phyloP scores from a whole-genome alignment of 2,113 vertebrate species.

The Crotalus horridus region DNA sequence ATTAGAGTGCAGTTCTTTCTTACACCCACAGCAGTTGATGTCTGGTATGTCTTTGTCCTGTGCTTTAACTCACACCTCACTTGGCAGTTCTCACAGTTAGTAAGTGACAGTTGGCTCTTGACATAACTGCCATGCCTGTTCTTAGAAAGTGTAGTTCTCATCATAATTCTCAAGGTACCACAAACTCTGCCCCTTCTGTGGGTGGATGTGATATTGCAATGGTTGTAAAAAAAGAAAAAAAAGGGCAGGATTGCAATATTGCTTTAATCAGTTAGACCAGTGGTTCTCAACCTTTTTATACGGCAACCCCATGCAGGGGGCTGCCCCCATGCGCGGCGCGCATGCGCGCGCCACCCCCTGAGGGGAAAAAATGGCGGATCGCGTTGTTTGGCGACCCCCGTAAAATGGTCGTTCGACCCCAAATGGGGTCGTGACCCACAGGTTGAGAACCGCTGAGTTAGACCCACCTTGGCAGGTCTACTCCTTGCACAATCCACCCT shows the following conservation, averaged over 20 bases:
- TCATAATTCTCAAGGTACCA: neutral
- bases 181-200: neutral
- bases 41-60: neutral
- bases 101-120: neutral
- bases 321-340: too few species aligned
- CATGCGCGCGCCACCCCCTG: too few species aligned
- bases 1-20: neutral
- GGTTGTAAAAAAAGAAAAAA: neutral
- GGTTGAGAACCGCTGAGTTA: neutral
- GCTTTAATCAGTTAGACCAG: neutral
- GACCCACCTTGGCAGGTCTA: neutral
- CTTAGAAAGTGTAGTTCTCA: too few species aligned
- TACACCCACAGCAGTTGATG: neutral
- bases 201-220: neutral
- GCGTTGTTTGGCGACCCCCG: too few species aligned
- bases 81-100: neutral
- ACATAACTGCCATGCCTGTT: neutral
- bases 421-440: too few species aligned
- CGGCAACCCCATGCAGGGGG: too few species aligned
- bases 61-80: neutral
- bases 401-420: too few species aligned
- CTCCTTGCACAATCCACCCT: neutral
- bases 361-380: too few species aligned
- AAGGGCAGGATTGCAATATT: neutral
- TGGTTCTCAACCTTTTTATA: too few species aligned